Conservation (phyloP, 2,113 vertebrate genomes). For the Alces alces region DNA sequence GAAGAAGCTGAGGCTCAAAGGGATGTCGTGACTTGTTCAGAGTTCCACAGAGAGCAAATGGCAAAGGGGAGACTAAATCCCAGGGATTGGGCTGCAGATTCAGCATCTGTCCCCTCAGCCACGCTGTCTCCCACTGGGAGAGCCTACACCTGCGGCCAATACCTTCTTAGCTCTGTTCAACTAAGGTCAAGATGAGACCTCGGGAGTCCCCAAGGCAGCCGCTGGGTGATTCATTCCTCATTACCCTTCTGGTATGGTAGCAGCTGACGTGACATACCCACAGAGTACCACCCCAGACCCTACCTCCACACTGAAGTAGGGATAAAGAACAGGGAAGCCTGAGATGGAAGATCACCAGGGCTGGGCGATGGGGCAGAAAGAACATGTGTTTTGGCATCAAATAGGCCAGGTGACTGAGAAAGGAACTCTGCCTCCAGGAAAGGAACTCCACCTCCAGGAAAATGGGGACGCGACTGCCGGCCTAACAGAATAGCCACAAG, state of each 20-base stretch:
- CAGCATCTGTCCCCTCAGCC: background rate
- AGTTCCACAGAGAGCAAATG: background rate
- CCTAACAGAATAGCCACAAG: background rate
- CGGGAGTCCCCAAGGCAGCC: background rate
- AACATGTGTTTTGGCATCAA: background rate
- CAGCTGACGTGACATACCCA: background rate
- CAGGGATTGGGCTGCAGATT: background rate
- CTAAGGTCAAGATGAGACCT: background rate
- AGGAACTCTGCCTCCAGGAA: background rate
- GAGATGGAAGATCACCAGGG: background rate
- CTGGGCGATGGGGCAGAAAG: background rate
- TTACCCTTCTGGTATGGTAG: background rate
- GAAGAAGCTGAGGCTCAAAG: background rate
- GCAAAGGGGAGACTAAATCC: background rate
- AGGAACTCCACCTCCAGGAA: background rate
- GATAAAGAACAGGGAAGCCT: background rate
- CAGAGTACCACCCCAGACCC: background rate
- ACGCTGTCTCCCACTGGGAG: background rate
- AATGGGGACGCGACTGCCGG: background rate
- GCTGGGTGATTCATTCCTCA: background rate
- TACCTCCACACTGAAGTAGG: too few relatives aligned
- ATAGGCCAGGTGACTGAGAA: background rate
- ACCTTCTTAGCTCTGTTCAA: background rate
- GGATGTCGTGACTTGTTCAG: background rate
- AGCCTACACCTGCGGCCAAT: background rate